These are phyloP conservation scores for Myioborus melanocephalus DNA, from an alignment of 2,797 vertebrate genomes.

Conservation along the genomic window DNA sequence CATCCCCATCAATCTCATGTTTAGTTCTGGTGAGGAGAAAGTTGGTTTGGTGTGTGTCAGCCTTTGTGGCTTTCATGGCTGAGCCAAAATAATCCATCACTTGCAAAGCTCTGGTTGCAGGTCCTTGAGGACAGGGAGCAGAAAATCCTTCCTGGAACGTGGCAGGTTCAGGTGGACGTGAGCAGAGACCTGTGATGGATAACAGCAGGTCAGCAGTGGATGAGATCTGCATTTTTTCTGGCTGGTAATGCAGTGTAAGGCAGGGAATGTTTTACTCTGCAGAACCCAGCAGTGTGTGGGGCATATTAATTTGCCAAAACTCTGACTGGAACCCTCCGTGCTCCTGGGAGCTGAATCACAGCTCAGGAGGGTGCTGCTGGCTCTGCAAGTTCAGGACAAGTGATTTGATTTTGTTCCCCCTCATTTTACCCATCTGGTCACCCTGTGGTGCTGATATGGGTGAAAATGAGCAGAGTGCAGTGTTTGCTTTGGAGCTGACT, in stretches of 20 bases:
- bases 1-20: rapidly evolving
- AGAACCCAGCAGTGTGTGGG: background rate
- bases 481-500: background rate
- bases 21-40: background rate
- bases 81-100: background rate
- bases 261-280: background rate
- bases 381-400: background rate
- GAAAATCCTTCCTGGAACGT: background rate
- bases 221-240: background rate
- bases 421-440: background rate
- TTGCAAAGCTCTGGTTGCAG: background rate
- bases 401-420: background rate
- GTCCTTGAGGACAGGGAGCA: background rate
- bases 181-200: background rate
- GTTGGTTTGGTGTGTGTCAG: background rate
- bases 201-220: rapidly evolving
- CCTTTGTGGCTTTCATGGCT: background rate
- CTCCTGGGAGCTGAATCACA: background rate
- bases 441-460: background rate
- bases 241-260: background rate
- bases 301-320: background rate
- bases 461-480: background rate
- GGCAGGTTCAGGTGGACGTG: background rate
- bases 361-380: background rate
- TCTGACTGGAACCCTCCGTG: background rate